phyloP scores from a whole-genome alignment of 2,797 vertebrate species.

The Xiphophorus birchmanni region DNA sequence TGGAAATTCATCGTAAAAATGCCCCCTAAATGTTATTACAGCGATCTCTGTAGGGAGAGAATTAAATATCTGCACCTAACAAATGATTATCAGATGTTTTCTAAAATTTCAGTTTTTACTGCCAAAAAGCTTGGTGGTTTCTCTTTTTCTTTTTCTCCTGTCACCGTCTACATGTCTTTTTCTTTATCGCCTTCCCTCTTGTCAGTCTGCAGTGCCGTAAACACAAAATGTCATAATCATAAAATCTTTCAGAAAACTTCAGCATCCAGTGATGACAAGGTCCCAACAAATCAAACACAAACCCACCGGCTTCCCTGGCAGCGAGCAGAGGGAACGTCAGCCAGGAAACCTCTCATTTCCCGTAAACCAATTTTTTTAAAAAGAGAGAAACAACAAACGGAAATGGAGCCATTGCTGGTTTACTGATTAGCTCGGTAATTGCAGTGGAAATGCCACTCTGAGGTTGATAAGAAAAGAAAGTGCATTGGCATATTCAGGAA shows the following conservation, averaged over 20 bases:
- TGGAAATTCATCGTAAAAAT: not conserved
- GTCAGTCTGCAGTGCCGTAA: constrained; percentile 33
- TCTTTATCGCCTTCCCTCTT: constrained; percentile 24
- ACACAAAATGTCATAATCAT: constrained; percentile 59
- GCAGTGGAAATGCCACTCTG: constrained; percentile 61
- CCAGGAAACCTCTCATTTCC: constrained; percentile 38
- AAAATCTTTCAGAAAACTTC: constrained; percentile 46
- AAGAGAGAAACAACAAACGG: constrained; percentile 27
- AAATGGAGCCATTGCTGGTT: constrained; percentile 42
- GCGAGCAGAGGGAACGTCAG: constrained; percentile 6
- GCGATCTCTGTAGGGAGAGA: not conserved
- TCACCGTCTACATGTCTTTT: constrained; percentile 26
- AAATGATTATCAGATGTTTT: not conserved
- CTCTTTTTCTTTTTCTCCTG: constrained; percentile 7
- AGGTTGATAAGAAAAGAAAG: constrained; percentile 49
- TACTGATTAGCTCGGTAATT: constrained; percentile 69
- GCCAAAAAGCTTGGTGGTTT: constrained; percentile 12
- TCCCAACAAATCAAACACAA: constrained; percentile 42
- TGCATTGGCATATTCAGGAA: constrained; percentile 65
- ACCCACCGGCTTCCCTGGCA: constrained; percentile 13
- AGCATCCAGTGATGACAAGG: constrained; percentile 24
- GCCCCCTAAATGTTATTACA: not conserved
- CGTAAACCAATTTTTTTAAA: constrained; percentile 22
- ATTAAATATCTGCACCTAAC: constrained; percentile 1
- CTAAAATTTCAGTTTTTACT: constrained; percentile 15